Base-by-base conservation (phyloP, 2,113 vertebrate genomes). In the Gymnocephalus cernua region DNA sequence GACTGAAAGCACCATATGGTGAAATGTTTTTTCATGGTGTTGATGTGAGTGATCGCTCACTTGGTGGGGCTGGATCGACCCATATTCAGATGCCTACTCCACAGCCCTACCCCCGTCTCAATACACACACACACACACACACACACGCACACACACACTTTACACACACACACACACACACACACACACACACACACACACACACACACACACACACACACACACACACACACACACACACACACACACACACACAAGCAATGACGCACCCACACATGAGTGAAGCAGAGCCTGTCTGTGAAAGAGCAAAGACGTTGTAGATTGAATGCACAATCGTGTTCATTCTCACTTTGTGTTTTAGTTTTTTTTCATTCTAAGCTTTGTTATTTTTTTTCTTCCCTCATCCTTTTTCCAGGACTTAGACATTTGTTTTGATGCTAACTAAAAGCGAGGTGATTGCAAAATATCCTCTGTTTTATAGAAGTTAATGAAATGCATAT, bases 1-100 rank as follows among this genome's bases (percentile, higher is more conserved):
- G 92, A 92, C 91, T 91, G 92, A 94, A 94, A 90, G 95, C 92
- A 83, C 92, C 93, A 94, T 94, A 94, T 94, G 93, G 94, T 92
- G 91, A 93, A 92, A 90, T 89, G 84, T 94, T 92, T 89, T 54
- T 93, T 92, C 84, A 90, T 89, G 89, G 89, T 87, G 89, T 86
- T 90, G 91, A 93, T 89, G 80, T 95, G 93, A 95, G 82, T 95
- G 94, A 95, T 94, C 91, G 93, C 93, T 94, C 88, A 93, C 90
- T 95, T 86, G 87, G 90, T 77, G 75, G 79, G 82, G 81, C 91
- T 89, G 92, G 88, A 95, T 94, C 91, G 89, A 94, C 93, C 94
- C 90, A 92, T 86, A 93, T 94, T 93, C 71, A 87, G 88, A 90
- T 88, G 85, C 67, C 80, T 87, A 70, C 84, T 76, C 76, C 85